These are phyloP conservation scores for Drosophila percnosoma DNA, from an alignment of 2,888 invertebrate species.

Conservation along the genomic window DNA sequence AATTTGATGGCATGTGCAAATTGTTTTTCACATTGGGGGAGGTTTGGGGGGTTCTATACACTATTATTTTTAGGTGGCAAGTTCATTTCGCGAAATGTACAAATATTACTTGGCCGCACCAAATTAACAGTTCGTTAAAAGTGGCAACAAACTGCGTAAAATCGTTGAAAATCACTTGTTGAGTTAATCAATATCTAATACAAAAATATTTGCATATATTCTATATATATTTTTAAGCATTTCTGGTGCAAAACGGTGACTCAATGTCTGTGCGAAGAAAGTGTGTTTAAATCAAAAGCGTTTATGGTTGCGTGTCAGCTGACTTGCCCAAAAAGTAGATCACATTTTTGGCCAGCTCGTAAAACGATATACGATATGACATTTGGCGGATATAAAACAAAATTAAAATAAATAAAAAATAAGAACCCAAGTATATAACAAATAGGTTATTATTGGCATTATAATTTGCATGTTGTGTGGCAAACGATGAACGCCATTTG, in stretches of 20 bases:
- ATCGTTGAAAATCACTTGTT: constrained; percentile 27
- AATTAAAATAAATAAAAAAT: constrained; percentile 13
- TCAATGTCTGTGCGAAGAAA: constrained; percentile 19
- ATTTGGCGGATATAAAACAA: constrained; percentile 28
- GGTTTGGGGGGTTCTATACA: background rate
- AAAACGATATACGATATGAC: constrained; percentile 35
- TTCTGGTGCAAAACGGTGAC: constrained; percentile 4
- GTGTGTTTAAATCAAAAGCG: constrained; percentile 10
- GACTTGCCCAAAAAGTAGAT: constrained; percentile 38
- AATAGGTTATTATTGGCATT: constrained; percentile 26
- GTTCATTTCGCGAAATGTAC: constrained; percentile 39
- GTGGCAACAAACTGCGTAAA: constrained; percentile 53
- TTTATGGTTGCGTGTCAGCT: constrained; percentile 30
- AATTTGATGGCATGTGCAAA: constrained; percentile 42
- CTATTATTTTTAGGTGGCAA: constrained; percentile 42
- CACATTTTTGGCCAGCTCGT: constrained; percentile 28
- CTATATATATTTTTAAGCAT: background rate
- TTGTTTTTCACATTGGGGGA: constrained; percentile 17
- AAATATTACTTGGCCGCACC: constrained; percentile 16
- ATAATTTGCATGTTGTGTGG: constrained; percentile 34
- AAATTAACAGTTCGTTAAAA: constrained; percentile 61
- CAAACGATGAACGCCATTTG: constrained; percentile 20
- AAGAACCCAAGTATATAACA: constrained; percentile 20
- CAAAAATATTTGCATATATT: background rate
- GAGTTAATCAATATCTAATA: constrained; percentile 9